These are phyloP conservation scores for Grallaria varia DNA, from an alignment of 2,113 vertebrate species.

Conservation along the genomic window DNA sequence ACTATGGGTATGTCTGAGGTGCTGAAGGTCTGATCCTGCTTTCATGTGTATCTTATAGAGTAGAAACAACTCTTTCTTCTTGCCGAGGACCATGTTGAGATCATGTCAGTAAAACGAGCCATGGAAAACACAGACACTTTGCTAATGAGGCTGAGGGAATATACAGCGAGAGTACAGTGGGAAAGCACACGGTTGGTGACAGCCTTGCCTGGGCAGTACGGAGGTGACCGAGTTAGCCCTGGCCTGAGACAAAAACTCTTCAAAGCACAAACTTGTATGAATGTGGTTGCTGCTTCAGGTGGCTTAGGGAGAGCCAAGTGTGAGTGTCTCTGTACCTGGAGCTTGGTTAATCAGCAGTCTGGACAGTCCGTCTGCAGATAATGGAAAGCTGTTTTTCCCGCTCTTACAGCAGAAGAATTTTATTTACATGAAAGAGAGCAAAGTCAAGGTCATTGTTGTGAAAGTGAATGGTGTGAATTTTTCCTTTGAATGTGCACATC, in stretches of 20 bases:
- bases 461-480: not conserved
- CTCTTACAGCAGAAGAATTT: not conserved
- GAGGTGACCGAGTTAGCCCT: not conserved
- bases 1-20: conserved; percentile 33
- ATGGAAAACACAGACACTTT: not conserved
- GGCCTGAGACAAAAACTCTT: not conserved
- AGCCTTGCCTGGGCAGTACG: not conserved
- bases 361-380: not conserved
- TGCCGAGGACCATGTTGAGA: not conserved
- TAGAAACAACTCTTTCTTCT: conserved; percentile 24
- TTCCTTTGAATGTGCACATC: conserved; percentile 18
- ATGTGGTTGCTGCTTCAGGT: conserved; percentile 5
- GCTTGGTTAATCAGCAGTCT: not conserved
- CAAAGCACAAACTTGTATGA: conserved; percentile 61
- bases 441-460: conserved; percentile 3
- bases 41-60: not conserved
- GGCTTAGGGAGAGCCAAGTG: not conserved
- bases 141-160: not conserved
- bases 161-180: not conserved
- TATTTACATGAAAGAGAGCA: not conserved
- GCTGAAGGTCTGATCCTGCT: conserved; percentile 53
- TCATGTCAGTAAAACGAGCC: not conserved
- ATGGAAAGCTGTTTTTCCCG: not conserved
- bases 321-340: not conserved
- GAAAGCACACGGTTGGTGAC: not conserved